phyloP scores from a whole-genome alignment of 2,888 invertebrate species.

The Liposcelis brunnea region DNA sequence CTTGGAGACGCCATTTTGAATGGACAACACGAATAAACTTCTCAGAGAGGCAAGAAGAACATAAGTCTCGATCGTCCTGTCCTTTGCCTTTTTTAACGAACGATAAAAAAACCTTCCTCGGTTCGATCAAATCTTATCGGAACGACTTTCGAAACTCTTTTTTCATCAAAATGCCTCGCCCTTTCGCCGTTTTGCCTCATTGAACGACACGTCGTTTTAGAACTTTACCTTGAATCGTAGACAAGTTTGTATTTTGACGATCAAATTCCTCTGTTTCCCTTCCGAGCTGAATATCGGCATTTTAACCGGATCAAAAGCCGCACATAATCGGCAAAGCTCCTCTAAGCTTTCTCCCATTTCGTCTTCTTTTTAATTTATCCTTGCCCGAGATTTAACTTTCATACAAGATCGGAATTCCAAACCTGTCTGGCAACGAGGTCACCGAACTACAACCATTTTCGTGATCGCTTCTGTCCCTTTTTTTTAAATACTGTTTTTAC shows the following conservation, averaged over 20 bases:
- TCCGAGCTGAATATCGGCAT: constrained; percentile 31
- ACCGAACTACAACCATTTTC: constrained; percentile 2
- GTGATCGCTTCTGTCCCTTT: neutral
- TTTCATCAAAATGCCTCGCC: no score
- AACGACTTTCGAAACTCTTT: no score
- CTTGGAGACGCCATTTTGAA: constrained; percentile 6
- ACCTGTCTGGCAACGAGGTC: constrained; percentile 9
- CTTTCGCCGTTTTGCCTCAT: no score
- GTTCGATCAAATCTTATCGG: no score
- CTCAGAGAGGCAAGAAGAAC: no score
- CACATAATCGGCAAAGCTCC: constrained; percentile 30
- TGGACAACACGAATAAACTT: no score
- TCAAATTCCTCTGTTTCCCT: constrained; percentile 28
- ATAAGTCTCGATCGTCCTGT: no score
- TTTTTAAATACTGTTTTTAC: neutral
- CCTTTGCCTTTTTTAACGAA: no score
- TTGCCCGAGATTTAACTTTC: neutral
- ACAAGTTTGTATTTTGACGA: constrained; percentile 30
- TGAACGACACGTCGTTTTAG: neutral
- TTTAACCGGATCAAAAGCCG: constrained; percentile 29
- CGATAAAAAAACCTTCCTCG: no score
- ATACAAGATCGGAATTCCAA: constrained; percentile 4
- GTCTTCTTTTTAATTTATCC: neutral
- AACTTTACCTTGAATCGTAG: constrained; percentile 28
- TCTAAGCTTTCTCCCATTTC: constrained; percentile 27